These are phyloP conservation scores for Toxotes jaculatrix DNA, from an alignment of 2,113 vertebrate species.

Conservation along the genomic window DNA sequence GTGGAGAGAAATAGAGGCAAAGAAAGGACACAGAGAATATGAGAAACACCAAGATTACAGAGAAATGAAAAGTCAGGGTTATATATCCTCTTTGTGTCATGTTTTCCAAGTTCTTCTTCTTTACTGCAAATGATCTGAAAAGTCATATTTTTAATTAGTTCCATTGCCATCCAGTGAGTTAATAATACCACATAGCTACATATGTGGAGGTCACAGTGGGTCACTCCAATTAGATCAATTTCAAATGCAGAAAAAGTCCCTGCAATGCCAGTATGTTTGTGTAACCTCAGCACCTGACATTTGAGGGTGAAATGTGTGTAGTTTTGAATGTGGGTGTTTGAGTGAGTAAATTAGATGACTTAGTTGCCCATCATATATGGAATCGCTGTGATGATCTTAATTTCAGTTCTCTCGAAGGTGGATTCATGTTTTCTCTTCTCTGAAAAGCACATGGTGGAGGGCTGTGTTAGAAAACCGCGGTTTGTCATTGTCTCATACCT, in stretches of 20 bases:
- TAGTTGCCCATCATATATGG: neutral
- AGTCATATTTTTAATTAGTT: conserved; percentile 34
- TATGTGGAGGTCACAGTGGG: neutral
- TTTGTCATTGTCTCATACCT: neutral
- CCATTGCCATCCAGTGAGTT: neutral
- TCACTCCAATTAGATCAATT: conserved; percentile 39
- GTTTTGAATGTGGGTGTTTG: conserved; percentile 1
- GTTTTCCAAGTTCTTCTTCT: conserved; percentile 8
- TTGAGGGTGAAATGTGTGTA: neutral
- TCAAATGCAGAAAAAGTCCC: neutral
- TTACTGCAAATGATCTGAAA: neutral
- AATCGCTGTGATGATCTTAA: neutral
- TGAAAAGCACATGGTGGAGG: neutral
- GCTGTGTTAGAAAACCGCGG: neutral
- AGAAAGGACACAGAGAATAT: neutral
- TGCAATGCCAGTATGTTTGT: conserved; percentile 11
- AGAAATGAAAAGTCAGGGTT: neutral
- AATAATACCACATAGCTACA: neutral
- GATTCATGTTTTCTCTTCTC: neutral
- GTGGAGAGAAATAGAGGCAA: neutral
- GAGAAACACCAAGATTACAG: neutral
- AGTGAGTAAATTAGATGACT: neutral
- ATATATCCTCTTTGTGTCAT: neutral
- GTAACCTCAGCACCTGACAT: conserved; percentile 22
- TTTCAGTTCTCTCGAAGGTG: neutral